phyloP scores from a whole-genome alignment of 2,888 invertebrate species.

The Pandemis heparana region DNA sequence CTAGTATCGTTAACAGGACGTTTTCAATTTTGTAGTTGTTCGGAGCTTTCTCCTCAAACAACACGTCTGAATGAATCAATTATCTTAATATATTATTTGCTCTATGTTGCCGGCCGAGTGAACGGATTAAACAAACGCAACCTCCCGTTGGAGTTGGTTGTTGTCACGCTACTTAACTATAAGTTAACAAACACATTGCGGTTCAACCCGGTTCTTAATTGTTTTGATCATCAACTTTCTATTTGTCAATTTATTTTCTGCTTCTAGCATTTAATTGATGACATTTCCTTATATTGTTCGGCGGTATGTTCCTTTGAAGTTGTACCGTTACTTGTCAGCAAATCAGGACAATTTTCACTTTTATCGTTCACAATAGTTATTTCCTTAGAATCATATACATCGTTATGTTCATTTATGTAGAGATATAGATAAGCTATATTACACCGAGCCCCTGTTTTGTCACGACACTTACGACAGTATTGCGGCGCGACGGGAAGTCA shows the following conservation, averaged over 20 bases:
- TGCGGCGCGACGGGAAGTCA: conserved; percentile 52
- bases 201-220: conserved; percentile 61
- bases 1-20: not conserved
- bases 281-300: not conserved
- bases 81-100: conserved; percentile 47
- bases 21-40: not conserved
- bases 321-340: not conserved
- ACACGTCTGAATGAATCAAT: conserved; percentile 31
- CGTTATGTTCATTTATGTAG: conserved; percentile 20
- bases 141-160: conserved; percentile 45
- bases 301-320: not conserved
- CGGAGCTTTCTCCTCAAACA: conserved; percentile 33
- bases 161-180: conserved; percentile 69
- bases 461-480: conserved; percentile 32
- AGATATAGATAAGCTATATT: conserved; percentile 33
- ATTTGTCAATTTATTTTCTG: conserved; percentile 50
- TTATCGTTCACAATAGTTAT: conserved; percentile 7
- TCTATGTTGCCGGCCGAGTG: conserved; percentile 56
- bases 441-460: conserved; percentile 38
- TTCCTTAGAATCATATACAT: conserved; percentile 6
- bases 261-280: not conserved
- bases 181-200: conserved; percentile 52
- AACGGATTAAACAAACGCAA: conserved; percentile 50
- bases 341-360: not conserved
- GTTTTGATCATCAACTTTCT: conserved; percentile 62